Evolutionary conservation across 2,797 vertebrate genomes (phyloP), one percentile per base, ranked within the genome.

Genomic region (Girardinus metallicus): DNA sequence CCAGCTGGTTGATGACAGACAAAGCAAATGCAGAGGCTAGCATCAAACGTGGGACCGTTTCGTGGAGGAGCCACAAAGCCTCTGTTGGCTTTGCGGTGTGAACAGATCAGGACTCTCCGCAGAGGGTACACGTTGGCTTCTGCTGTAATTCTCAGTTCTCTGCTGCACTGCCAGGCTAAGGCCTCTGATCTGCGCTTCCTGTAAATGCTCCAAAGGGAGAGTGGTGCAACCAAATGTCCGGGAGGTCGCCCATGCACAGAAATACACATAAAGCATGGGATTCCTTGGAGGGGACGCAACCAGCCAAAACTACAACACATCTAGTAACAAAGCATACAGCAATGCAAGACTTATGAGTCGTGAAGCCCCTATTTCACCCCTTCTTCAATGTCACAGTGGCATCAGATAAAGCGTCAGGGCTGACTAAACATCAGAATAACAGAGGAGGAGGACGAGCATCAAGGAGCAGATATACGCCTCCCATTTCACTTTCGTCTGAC

Each of bases 131-230:
- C 49, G 36, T 78, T 49, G 39, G 83, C 79, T 89, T 82, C 87
- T 82, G 86, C 83, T 87, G 88, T 91, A 91, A 93, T 93, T 91
- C 88, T 91, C 86, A 88, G 87, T 86, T 86, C 79, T 92, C 85
- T 86, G 86, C 92, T 86, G 76, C 39, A 21, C 88, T 92, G 85
- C 93, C 89, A 92, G 83, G 87, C 91, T 74, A 78, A 90, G 89
- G 85, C 94, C 93, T 93, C 94, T 94, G 93, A 94, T 95, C 94
- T 94, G 92, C 88, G 93, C 93, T 90, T 95, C 92, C 87, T 92
- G 92, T 94, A 92, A 81, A 93, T 91, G 89, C 91, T 92, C 93
- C 79, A 85, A 73, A 78, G 90, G 81, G 79, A 85, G 79, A 44
- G n/a, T 85, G 88, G 75, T 87, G 83, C 84, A 89, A 88, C 90